These are phyloP conservation scores for Halcyon badia DNA, from an alignment of 2,797 vertebrate species.

Conservation along the genomic window DNA sequence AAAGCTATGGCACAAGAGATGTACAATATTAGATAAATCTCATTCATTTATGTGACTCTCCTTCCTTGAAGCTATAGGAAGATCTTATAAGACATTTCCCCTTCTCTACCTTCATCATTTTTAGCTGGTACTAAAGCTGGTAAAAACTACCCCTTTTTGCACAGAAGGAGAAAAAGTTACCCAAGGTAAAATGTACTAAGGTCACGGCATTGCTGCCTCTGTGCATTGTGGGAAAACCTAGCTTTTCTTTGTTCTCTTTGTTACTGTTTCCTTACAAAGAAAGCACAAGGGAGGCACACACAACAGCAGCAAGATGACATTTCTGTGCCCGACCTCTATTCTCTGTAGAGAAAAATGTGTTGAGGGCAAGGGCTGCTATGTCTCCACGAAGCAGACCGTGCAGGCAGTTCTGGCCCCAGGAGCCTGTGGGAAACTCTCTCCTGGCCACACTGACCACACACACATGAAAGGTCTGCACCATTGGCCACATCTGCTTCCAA, in stretches of 20 bases:
- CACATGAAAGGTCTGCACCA: fast-evolving
- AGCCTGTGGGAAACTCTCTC: neutral
- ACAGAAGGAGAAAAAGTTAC: neutral
- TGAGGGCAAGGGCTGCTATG: neutral
- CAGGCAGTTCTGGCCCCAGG: fast-evolving
- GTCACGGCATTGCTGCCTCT: neutral
- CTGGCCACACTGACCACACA: fast-evolving
- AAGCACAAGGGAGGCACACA: neutral
- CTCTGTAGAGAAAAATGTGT: neutral
- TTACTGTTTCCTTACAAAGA: neutral
- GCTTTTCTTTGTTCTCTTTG: neutral
- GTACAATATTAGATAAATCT: neutral
- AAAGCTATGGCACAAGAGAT: neutral
- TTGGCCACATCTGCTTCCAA: neutral
- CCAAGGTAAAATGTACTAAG: neutral
- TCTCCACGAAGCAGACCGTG: neutral
- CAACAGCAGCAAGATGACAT: neutral
- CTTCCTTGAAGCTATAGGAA: neutral
- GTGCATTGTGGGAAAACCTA: neutral
- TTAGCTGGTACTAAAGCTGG: neutral
- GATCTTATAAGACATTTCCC: neutral
- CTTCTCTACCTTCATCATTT: neutral
- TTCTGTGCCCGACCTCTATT: neutral
- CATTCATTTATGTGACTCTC: neutral
- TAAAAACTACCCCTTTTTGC: neutral